Evolutionary conservation across 2,113 vertebrate species (phyloP), one percentile per base, ranked within the genome.

Genomic region (Cephalopholis sonnerati): DNA sequence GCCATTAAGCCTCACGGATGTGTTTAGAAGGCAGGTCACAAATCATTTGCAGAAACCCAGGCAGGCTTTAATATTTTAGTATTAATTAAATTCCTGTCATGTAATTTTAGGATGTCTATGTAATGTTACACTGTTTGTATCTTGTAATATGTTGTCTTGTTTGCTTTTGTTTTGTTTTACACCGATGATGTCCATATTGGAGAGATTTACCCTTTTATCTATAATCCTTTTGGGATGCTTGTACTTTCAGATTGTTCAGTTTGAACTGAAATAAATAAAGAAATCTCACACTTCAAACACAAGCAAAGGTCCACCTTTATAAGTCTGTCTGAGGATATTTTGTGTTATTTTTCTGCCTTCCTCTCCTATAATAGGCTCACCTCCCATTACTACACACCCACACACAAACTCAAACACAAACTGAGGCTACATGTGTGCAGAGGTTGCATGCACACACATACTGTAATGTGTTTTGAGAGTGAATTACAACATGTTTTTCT

Each of bases 1-100:
- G 10, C 57, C 82, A 85, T 76, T 62, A 78, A 65, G 63, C 27
- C 58, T 44, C 12, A 2, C 18, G 12, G 71, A 64, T 0, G 74
- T 39, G 0, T 82, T 90, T 69, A 54, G 74, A 62, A 48, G 55
- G 68, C 77, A 61, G 68, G 75, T 86, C 83, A 51, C 79, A 73
- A 84, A 83, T 83, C n/a, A 74, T 85, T 67, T 66, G 25, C 64
- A 68, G 80, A 54, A 65, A 85, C 50, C 55, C 29, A 15, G 1
- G 2, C 3, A 79, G 62, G 57, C 39, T 81, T 73, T 62, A 85
- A 80, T 59, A 25, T 82, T 82, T 86, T 63, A 67, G 25, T 7
- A 51, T 79, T 81, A 89, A 86, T 88, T 77, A 48, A 7, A 68
- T 59, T 54, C 76, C 10, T 55, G 61, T 57, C 36, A 17, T 74